A percentile compares a stretch with the other conserved stretches of the same genome.
Evolutionary conservation across 2,113 vertebrate genomes (phyloP).

Genomic region (Phodopus roborovskii): DNA sequence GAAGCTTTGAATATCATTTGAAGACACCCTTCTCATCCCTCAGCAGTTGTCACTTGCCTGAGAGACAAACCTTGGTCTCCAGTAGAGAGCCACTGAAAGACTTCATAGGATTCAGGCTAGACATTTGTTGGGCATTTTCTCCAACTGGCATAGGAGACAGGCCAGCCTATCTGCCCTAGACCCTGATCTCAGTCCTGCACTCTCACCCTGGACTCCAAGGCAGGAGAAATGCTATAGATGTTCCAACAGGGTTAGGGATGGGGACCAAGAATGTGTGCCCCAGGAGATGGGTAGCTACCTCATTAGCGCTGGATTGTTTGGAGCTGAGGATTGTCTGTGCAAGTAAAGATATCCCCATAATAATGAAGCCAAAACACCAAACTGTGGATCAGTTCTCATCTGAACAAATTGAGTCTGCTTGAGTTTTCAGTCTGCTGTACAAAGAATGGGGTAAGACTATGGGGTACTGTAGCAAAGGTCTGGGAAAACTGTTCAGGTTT

Average conservation of each 20-base stretch:
- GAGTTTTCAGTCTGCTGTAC: neutral
- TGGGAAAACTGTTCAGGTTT: conserved; percentile 24
- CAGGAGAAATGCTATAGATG: conserved; percentile 22
- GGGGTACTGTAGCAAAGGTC: neutral
- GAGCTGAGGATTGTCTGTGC: neutral
- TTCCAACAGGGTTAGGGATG: neutral
- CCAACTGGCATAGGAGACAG: conserved; percentile 22
- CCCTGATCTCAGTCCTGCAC: neutral
- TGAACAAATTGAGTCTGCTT: conserved; percentile 36
- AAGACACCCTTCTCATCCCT: neutral
- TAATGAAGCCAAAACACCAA: neutral
- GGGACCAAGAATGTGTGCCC: conserved; percentile 12
- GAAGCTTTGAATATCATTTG: conserved; percentile 54
- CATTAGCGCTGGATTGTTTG: conserved; percentile 12
- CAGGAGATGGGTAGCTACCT: neutral
- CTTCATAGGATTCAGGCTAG: conserved; percentile 40
- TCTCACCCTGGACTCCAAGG: neutral
- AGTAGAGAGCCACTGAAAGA: conserved; percentile 41
- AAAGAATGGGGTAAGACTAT: conserved; percentile 39
- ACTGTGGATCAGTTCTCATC: neutral
- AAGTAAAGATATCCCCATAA: neutral
- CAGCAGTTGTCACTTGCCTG: conserved; percentile 36
- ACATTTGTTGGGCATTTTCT: neutral
- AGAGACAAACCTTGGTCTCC: neutral
- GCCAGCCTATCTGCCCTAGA: neutral